Conservation (phyloP, 2,113 vertebrate genomes). For the Aptenodytes patagonicus region DNA sequence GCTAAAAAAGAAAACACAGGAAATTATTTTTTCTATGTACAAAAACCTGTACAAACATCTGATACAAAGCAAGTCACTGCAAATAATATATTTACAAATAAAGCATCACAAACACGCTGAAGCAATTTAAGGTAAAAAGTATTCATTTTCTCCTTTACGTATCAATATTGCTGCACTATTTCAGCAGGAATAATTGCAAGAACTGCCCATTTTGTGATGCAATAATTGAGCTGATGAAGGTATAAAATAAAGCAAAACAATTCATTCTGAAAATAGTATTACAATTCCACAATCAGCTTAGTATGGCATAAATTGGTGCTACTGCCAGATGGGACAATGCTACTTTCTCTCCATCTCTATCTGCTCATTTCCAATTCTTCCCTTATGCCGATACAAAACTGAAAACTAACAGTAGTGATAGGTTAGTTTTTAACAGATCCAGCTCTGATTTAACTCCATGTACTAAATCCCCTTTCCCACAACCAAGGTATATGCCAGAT, state of each 20-base stretch:
- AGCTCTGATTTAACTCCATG: neutral
- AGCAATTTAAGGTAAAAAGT: neutral
- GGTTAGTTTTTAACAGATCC: neutral
- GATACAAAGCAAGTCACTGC: neutral
- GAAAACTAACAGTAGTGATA: neutral
- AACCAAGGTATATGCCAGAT: neutral
- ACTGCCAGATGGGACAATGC: neutral
- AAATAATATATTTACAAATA: neutral
- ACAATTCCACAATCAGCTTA: neutral
- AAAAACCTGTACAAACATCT: neutral
- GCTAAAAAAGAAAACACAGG: slow-evolving; percentile 71
- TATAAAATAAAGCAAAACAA: neutral
- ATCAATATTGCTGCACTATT: neutral
- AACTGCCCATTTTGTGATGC: neutral
- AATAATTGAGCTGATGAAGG: neutral
- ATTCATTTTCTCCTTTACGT: neutral
- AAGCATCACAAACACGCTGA: neutral
- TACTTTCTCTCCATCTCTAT: neutral
- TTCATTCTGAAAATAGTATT: neutral
- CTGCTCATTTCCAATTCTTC: neutral
- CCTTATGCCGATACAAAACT: neutral
- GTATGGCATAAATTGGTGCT: neutral
- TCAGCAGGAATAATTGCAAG: neutral
- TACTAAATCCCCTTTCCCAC: neutral
- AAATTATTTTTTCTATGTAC: slow-evolving; percentile 34